Evolutionary conservation across 2,797 vertebrate genomes (phyloP).

Genomic region (Crax fasciolata): DNA sequence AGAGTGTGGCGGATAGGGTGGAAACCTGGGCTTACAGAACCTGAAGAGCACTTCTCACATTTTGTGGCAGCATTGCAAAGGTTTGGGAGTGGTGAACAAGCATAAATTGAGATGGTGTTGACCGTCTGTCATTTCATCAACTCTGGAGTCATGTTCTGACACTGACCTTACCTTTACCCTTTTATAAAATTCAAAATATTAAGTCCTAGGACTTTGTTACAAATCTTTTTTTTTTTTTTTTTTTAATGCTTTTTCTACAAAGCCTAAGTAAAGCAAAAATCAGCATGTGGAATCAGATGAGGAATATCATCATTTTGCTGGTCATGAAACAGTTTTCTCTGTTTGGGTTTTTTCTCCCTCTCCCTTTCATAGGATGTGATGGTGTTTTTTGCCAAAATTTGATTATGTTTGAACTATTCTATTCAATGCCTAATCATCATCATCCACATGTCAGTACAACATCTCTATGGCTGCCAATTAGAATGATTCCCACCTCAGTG

Average conservation of each 20-base stretch:
- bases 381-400: neutral
- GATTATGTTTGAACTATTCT: neutral
- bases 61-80: neutral
- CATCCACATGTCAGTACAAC: neutral
- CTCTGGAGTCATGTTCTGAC: neutral
- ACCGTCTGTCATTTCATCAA: neutral
- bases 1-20: neutral
- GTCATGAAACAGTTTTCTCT: neutral
- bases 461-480: neutral
- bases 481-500: neutral
- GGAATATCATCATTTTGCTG: neutral
- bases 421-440: neutral
- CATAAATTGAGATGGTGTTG: neutral
- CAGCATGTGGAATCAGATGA: accelerated
- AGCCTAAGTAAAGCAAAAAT: neutral
- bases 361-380: neutral
- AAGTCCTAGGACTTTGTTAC: neutral
- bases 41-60: neutral
- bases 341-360: neutral
- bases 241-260: neutral
- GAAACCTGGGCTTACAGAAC: neutral
- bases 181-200: neutral
- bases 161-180: neutral
- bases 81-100: neutral
- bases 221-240: neutral